Evolutionary conservation across 2,113 vertebrate species (phyloP), one percentile per base, ranked within the genome.

Genomic region (Chloroceryle aenea): DNA sequence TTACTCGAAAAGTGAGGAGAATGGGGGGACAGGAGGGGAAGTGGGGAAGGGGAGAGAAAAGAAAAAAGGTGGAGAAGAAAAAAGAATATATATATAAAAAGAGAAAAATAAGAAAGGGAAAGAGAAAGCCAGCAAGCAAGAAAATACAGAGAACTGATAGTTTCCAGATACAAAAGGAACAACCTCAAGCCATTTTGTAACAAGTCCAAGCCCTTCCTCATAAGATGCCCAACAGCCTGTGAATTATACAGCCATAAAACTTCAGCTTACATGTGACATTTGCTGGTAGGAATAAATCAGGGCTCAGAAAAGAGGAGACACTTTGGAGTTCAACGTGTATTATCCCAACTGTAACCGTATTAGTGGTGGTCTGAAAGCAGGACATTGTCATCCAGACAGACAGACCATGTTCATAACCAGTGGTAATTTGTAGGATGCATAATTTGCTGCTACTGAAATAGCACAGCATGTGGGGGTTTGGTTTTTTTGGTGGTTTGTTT

Each of bases 361-460:
- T 84, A 91, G 36, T 4, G 50, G 87, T 16, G 75, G 87, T 47
- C 78, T 95, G 80, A 91, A 93, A 81, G 80, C 58, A 85, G 79
- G 88, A 94, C 94, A 83, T 71, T 67, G 74, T 52, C 90, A 90
- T 59, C 48, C 66, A 90, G 91, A 86, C 93, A 90, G 81, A 86
- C 21, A 36, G 79, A 82, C 59, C 34, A 94, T 88, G 91, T 56
- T 90, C 88, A 81, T 69, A 92, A 92, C 36, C 68, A 91, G 83
- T 64, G 88, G 92, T 13, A 36, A 97, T 90, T 94, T 97, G 93
- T 87, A 95, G 88, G 93, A 88, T 14, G 13, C 76, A 38, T 87
- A 85, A 95, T 89, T 80, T 94, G 66, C 87, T 95, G 6, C 79
- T 91, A 95, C 90, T 68, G 89, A 97, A 96, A 95, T 82, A 97